Evolutionary conservation across 2,113 vertebrate species (phyloP).

Genomic region (Corvus hawaiiensis): DNA sequence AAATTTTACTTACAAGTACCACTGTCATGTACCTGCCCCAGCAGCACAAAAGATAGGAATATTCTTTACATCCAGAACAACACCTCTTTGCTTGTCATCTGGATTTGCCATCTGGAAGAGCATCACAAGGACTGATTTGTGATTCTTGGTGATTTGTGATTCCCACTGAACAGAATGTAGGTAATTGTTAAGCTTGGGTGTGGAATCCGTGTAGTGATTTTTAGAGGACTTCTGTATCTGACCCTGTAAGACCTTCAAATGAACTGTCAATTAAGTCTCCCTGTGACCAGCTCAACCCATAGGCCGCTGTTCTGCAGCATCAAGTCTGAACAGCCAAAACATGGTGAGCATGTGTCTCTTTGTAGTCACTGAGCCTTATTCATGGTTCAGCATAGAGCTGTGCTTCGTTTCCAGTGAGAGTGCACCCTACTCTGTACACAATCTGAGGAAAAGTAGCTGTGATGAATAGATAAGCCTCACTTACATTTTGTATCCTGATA

Average conservation of each 20-base stretch:
- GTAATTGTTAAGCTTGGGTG: background rate
- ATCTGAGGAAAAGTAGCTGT: background rate
- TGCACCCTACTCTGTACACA: background rate
- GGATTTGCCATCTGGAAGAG: background rate
- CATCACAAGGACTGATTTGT: background rate
- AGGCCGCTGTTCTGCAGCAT: background rate
- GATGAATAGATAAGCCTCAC: background rate
- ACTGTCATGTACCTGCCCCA: background rate
- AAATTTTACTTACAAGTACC: background rate
- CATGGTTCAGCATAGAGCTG: background rate
- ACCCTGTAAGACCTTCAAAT: background rate
- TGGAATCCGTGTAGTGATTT: background rate
- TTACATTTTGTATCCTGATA: background rate
- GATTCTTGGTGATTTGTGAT: background rate
- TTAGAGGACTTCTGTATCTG: background rate
- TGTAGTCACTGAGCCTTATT: background rate
- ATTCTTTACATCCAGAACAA: background rate
- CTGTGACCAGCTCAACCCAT: background rate
- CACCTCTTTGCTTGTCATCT: background rate
- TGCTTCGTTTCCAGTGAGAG: background rate
- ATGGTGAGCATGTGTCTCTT: background rate
- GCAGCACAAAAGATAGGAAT: background rate
- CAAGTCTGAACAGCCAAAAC: background rate
- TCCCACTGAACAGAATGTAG: background rate
- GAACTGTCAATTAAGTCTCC: background rate